phyloP scores from a whole-genome alignment of 1,140 invertebrate genomes.

The Leucophenga varia region DNA sequence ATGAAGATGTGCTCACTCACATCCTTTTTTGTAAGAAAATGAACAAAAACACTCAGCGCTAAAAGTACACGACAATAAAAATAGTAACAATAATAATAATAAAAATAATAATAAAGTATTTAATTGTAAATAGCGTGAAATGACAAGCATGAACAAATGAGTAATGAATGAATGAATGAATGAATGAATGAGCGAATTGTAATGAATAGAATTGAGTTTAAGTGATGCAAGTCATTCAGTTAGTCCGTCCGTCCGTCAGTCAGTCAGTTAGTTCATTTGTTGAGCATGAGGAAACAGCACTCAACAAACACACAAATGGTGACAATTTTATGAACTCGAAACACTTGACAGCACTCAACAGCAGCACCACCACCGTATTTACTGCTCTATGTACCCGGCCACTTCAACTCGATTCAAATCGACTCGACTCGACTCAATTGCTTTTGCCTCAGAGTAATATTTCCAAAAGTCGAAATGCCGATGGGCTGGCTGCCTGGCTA shows the following conservation, averaged over 20 bases:
- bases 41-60: too few species aligned
- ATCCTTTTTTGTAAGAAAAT: too few species aligned
- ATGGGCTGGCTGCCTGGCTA: too few species aligned
- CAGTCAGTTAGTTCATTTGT: constrained; percentile 4
- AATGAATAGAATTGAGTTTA: too few species aligned
- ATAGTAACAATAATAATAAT: background rate
- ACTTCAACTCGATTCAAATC: too few species aligned
- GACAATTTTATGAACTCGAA: constrained; percentile 53
- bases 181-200: constrained; percentile 12
- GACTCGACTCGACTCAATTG: too few species aligned
- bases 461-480: constrained; percentile 13
- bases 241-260: constrained; percentile 38
- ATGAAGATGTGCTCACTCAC: too few species aligned
- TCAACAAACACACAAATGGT: constrained; percentile 18
- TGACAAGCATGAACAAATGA: constrained; percentile 19
- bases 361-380: too few species aligned
- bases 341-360: constrained; percentile 40
- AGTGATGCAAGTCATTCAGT: too few species aligned
- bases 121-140: constrained; percentile 51
- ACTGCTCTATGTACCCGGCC: too few species aligned
- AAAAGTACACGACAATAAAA: too few species aligned
- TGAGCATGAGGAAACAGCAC: constrained; percentile 36
- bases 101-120: constrained; percentile 16
- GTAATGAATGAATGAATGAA: constrained; percentile 27
- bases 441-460: too few species aligned